These are phyloP conservation scores for Clarias batrachus DNA, from an alignment of 2,113 vertebrate genomes.

Conservation along the genomic window DNA sequence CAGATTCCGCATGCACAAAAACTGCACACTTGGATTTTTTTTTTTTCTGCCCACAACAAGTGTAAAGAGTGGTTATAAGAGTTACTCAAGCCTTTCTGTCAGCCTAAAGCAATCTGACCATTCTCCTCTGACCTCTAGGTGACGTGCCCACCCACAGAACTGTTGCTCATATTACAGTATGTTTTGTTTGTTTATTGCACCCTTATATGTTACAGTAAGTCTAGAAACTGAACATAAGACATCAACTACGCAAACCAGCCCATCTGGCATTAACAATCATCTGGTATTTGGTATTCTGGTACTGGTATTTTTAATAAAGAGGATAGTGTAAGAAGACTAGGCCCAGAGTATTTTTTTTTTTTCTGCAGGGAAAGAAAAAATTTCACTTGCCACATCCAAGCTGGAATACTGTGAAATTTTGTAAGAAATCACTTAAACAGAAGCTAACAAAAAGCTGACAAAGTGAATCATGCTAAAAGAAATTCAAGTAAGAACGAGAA, in stretches of 20 bases:
- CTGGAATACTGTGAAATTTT: too few relatives aligned
- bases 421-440: too few relatives aligned
- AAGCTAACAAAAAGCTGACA: too few relatives aligned
- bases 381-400: too few relatives aligned
- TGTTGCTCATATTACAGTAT: neutral
- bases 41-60: neutral
- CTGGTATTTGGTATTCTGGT: neutral
- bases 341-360: neutral
- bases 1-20: neutral
- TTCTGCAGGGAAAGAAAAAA: neutral
- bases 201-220: neutral
- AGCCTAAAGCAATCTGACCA: neutral
- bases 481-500: too few relatives aligned
- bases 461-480: too few relatives aligned
- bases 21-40: neutral
- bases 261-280: neutral
- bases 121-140: neutral
- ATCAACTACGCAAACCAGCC: neutral
- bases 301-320: neutral
- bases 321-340: neutral
- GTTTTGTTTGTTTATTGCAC: neutral
- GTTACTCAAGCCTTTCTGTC: neutral
- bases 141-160: neutral
- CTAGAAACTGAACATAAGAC: neutral
- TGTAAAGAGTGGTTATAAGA: neutral